Percentiles rank a stretch among this genome's conserved stretches.
These are phyloP conservation scores for Colletes gigas DNA, from an alignment of 1,140 invertebrate genomes.

Conservation along the genomic window DNA sequence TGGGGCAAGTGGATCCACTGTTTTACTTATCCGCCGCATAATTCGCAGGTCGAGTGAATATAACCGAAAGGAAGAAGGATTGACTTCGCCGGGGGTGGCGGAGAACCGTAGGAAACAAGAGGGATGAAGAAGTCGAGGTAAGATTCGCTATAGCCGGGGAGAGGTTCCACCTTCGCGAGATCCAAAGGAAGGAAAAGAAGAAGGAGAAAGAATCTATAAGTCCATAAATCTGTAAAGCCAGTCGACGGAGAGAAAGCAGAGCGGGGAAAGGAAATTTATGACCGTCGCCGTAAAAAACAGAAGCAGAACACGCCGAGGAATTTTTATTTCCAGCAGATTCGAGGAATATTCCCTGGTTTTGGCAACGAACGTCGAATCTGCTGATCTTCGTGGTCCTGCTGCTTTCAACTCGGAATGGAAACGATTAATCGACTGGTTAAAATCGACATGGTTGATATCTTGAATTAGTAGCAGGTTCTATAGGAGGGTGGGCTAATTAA, in stretches of 20 bases:
- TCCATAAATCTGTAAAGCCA: constrained; percentile 70
- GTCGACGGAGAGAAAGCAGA: constrained; percentile 46
- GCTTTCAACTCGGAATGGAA: background rate
- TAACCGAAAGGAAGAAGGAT: background rate
- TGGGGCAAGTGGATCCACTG: background rate
- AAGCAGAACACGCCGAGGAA: constrained; percentile 52
- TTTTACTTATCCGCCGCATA: constrained; percentile 4
- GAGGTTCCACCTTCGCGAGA: constrained; percentile 33
- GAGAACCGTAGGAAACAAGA: constrained; percentile 31
- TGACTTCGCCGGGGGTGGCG: constrained; percentile 2
- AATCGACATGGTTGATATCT: background rate
- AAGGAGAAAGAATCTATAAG: constrained; percentile 74
- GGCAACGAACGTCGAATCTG: background rate
- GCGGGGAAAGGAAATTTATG: constrained; percentile 68
- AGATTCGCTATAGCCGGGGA: constrained; percentile 23
- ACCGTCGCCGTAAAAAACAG: constrained; percentile 66
- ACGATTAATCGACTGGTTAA: background rate
- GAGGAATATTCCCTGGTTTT: constrained; percentile 1
- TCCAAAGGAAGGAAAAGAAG: constrained; percentile 41
- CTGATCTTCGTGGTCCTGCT: background rate
- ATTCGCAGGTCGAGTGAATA: background rate
- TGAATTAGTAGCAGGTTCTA: background rate
- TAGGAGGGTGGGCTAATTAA: too few relatives aligned
- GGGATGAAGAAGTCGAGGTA: background rate
- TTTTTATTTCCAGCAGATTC: constrained; percentile 68